Conservation (phyloP, 2,797 vertebrate species). For the Bradypus variegatus region DNA sequence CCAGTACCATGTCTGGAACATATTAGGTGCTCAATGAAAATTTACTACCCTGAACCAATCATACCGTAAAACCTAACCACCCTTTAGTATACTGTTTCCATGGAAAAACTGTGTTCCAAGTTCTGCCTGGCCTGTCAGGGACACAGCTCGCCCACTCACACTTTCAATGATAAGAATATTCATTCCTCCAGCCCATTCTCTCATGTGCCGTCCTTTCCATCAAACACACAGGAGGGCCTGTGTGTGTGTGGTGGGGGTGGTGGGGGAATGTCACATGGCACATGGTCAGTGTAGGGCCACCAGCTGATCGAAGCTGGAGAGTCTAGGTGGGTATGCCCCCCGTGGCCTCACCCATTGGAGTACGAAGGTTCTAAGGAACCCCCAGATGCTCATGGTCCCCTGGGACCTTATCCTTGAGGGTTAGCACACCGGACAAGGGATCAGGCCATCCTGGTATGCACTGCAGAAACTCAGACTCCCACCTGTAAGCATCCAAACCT, state of each 20-base stretch:
- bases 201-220: not conserved
- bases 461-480: not conserved
- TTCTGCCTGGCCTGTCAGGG: not conserved
- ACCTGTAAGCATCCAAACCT: not conserved
- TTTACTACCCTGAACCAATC: constrained; percentile 63
- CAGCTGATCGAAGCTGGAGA: not conserved
- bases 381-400: not conserved
- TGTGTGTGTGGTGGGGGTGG: no score
- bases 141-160: not conserved
- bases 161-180: not conserved
- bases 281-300: not conserved
- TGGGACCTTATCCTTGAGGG: not conserved
- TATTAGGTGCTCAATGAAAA: constrained; percentile 61
- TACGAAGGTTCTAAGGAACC: not conserved
- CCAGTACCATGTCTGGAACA: constrained; percentile 25
- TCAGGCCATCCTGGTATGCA: not conserved
- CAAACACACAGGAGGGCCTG: not conserved
- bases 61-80: constrained; percentile 56
- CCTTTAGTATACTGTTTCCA: constrained; percentile 44
- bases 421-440: not conserved
- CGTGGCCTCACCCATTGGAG: not conserved
- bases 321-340: not conserved
- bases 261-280: not conserved
- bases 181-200: not conserved
- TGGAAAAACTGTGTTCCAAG: not conserved